Percentiles rank a stretch among this genome's conserved stretches.
Conservation (phyloP, 2,888 invertebrate genomes). For the Acronicta psi region DNA sequence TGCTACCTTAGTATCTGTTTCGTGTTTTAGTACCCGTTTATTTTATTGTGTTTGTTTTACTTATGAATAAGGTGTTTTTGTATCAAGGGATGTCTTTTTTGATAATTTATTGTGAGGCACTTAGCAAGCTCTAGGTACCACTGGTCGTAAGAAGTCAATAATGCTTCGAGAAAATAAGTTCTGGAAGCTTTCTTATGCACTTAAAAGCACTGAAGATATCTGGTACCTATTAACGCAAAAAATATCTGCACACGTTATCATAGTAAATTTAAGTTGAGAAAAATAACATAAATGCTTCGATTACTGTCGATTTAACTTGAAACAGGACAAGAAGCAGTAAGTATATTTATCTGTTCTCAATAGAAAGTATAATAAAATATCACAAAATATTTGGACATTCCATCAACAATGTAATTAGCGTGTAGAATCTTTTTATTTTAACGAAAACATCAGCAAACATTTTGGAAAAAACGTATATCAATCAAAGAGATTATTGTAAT, state of each 20-base stretch:
- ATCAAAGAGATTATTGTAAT: slow-evolving; percentile 42
- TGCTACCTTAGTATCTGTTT: slow-evolving; percentile 18
- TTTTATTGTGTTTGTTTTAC: slow-evolving; percentile 28
- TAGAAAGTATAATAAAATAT: slow-evolving; percentile 1
- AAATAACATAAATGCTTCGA: not conserved
- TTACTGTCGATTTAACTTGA: slow-evolving; percentile 19
- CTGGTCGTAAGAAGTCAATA: not conserved
- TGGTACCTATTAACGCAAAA: not conserved
- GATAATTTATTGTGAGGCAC: slow-evolving; percentile 1
- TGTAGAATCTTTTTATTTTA: slow-evolving; percentile 26
- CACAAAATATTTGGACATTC: slow-evolving; percentile 3
- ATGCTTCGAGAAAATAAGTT: slow-evolving; percentile 3
- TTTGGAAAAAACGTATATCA: slow-evolving; percentile 30
- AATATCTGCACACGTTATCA: not conserved
- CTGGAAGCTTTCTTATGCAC: slow-evolving; percentile 24
- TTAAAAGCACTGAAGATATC: not conserved
- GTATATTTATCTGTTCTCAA: slow-evolving; percentile 5
- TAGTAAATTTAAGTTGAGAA: too few species aligned
- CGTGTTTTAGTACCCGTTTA: slow-evolving; percentile 25
- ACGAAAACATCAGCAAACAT: slow-evolving; percentile 14
- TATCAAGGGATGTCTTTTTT: slow-evolving; percentile 2
- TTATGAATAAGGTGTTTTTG: slow-evolving; percentile 20
- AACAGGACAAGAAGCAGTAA: slow-evolving; percentile 17
- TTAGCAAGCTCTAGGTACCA: not conserved
- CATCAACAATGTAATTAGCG: slow-evolving; percentile 16